A percentile compares a stretch with the other conserved stretches of the same genome.
Evolutionary conservation across 2,888 invertebrate genomes (phyloP).

Genomic region (Harpalus rufipes): DNA sequence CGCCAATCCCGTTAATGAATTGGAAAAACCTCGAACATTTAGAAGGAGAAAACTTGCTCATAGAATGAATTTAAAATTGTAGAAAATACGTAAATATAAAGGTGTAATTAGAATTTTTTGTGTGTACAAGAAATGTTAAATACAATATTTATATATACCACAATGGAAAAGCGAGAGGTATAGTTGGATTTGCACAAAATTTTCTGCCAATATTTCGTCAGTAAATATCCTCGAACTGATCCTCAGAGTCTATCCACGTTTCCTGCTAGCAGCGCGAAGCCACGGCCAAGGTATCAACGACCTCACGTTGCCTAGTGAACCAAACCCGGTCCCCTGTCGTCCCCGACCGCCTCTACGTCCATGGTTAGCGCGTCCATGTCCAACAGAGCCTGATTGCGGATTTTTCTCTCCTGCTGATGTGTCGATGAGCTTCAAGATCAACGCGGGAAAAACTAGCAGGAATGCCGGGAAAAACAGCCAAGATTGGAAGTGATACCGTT

Average conservation of each 20-base stretch:
- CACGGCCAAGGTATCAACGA: slow-evolving; percentile 76
- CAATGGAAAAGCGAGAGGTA: no score
- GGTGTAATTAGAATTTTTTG: no score
- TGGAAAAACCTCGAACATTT: no score
- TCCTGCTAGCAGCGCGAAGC: slow-evolving; percentile 68
- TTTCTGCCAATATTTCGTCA: no score
- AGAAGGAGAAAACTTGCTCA: no score
- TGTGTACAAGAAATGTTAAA: no score
- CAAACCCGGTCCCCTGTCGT: slow-evolving; percentile 75
- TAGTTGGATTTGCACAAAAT: no score
- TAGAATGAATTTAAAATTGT: no score
- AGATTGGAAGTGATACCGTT: slow-evolving; percentile 13
- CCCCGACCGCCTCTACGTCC: slow-evolving; percentile 63
- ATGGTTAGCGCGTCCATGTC: slow-evolving; percentile 25
- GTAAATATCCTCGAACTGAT: slow-evolving; percentile 61
- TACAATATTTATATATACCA: no score
- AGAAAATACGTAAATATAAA: no score
- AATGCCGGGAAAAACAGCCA: not conserved
- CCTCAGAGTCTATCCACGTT: slow-evolving; percentile 3
- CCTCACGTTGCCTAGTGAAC: slow-evolving; percentile 78
- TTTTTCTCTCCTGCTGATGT: slow-evolving; percentile 31
- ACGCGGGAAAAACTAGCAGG: not conserved
- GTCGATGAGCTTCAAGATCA: not conserved
- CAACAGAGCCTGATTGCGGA: slow-evolving; percentile 55
- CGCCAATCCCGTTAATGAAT: no score